Evolutionary conservation across 2,888 invertebrate species (phyloP).

Genomic region (Agonopterix arenella): DNA sequence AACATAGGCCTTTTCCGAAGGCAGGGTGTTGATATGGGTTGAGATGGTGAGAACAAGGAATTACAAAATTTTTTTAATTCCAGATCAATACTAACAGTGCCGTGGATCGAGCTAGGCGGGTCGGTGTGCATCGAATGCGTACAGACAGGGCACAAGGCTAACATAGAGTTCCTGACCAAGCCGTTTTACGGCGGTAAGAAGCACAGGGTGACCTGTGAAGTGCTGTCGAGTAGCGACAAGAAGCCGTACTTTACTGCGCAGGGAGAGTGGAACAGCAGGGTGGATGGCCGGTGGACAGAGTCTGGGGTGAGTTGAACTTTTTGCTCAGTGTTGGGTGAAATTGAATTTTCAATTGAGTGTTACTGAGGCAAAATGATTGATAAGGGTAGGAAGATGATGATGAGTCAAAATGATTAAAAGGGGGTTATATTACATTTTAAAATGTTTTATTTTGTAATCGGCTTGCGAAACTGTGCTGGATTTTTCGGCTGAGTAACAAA

Average conservation of each 20-base stretch:
- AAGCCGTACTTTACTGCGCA: slow-evolving; percentile 92
- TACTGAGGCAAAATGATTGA: too few species aligned
- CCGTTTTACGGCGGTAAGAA: slow-evolving; percentile 98
- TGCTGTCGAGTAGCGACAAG: slow-evolving; percentile 87
- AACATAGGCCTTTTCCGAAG: too few species aligned
- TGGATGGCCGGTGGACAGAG: slow-evolving; percentile 94
- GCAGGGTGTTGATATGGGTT: too few species aligned
- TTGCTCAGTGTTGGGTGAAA: too few species aligned
- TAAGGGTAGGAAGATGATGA: too few species aligned
- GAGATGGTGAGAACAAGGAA: too few species aligned
- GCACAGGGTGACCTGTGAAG: slow-evolving; percentile 90
- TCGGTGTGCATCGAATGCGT: slow-evolving; percentile 92
- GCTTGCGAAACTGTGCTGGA: too few species aligned
- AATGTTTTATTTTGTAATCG: too few species aligned
- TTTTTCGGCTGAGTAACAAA: too few species aligned
- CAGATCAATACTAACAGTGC: slow-evolving; percentile 96
- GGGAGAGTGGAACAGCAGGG: slow-evolving; percentile 98
- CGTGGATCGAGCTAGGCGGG: slow-evolving; percentile 99
- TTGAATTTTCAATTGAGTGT: too few species aligned
- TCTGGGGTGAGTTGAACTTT: slow-evolving; percentile 62
- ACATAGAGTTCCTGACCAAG: slow-evolving; percentile 97
- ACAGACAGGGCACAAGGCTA: slow-evolving; percentile 95
- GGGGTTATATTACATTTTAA: too few species aligned
- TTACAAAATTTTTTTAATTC: slow-evolving; percentile 8
- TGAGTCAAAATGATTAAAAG: too few species aligned